A percentile compares a stretch with the other conserved stretches of the same genome.
Evolutionary conservation across 2,113 vertebrate genomes (phyloP).

Genomic region (Etheostoma spectabile): DNA sequence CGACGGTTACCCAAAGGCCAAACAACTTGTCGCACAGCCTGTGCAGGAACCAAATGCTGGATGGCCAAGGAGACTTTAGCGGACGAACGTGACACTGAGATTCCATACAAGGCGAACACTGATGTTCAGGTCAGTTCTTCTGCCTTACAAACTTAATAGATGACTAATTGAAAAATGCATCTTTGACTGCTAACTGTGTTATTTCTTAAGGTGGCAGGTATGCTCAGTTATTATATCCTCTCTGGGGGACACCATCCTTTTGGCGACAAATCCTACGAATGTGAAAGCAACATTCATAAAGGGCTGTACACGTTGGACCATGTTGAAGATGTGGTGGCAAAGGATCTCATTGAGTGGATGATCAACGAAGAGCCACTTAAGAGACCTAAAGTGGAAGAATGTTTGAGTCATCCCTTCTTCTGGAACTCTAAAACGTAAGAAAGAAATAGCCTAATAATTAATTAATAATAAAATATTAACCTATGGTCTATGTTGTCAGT

Average conservation of each 20-base stretch:
- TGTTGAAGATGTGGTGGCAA: slow-evolving; percentile 68
- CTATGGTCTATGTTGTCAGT: not conserved
- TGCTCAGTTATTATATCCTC: slow-evolving; percentile 79
- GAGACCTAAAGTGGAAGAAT: slow-evolving; percentile 69
- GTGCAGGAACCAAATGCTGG: slow-evolving; percentile 77
- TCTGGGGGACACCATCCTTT: slow-evolving; percentile 80
- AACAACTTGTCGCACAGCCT: slow-evolving; percentile 58
- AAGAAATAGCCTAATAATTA: not conserved
- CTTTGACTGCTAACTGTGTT: not conserved
- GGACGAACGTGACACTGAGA: not conserved
- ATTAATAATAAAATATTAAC: not conserved
- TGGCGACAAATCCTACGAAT: not conserved
- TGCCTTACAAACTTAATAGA: not conserved
- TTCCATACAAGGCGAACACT: slow-evolving; percentile 69
- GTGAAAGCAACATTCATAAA: slow-evolving; percentile 42
- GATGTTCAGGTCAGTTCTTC: slow-evolving; percentile 74
- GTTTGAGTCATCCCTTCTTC: slow-evolving; percentile 78
- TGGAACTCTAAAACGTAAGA: slow-evolving; percentile 55
- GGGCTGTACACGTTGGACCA: slow-evolving; percentile 72
- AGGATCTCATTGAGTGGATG: slow-evolving; percentile 76
- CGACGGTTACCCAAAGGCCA: slow-evolving; percentile 52
- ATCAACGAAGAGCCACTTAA: slow-evolving; percentile 58
- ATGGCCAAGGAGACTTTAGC: slow-evolving; percentile 73
- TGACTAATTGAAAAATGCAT: not conserved
- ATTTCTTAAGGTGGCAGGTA: slow-evolving; percentile 74